A percentile compares a stretch with the other conserved stretches of the same genome.
phyloP scores from a whole-genome alignment of 2,888 invertebrate species.

The Leuctra nigra region DNA sequence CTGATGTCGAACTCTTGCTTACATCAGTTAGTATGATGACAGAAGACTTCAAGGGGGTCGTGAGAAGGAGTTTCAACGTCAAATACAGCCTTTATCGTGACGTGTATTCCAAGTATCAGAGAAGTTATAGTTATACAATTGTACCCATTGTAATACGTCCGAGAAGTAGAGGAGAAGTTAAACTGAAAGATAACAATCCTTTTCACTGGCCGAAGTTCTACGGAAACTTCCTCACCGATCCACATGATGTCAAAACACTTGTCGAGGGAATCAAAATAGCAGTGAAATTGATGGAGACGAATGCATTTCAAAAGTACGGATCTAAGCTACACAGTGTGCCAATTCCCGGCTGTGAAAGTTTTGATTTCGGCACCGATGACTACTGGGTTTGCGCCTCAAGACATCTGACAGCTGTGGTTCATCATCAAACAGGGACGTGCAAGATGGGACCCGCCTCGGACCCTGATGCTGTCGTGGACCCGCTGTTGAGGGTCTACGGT shows the following conservation, averaged over 20 bases:
- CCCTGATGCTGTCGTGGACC: slow-evolving; percentile 73
- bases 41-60: slow-evolving; percentile 67
- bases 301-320: slow-evolving; percentile 73
- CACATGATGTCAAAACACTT: slow-evolving; percentile 58
- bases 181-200: slow-evolving; percentile 47
- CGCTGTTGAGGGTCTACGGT: slow-evolving; percentile 64
- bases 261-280: slow-evolving; percentile 58
- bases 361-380: slow-evolving; percentile 66
- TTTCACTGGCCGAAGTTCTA: slow-evolving; percentile 52
- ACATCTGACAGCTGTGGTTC: slow-evolving; percentile 82
- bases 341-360: slow-evolving; percentile 69
- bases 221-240: slow-evolving; percentile 50
- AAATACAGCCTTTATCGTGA: no score
- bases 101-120: no score
- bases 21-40: no score
- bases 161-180: slow-evolving; percentile 46
- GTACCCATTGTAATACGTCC: no score
- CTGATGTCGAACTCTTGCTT: slow-evolving; percentile 70
- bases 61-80: slow-evolving; percentile 53
- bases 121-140: no score
- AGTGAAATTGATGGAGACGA: slow-evolving; percentile 56
- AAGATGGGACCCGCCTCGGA: slow-evolving; percentile 84
- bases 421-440: slow-evolving; percentile 81
- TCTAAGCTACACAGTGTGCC: slow-evolving; percentile 67
- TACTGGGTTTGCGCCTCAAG: slow-evolving; percentile 84